Percentiles rank a stretch among this genome's conserved stretches.
Evolutionary conservation across 2,113 vertebrate genomes (phyloP).

Genomic region (Entosphenus tridentatus): DNA sequence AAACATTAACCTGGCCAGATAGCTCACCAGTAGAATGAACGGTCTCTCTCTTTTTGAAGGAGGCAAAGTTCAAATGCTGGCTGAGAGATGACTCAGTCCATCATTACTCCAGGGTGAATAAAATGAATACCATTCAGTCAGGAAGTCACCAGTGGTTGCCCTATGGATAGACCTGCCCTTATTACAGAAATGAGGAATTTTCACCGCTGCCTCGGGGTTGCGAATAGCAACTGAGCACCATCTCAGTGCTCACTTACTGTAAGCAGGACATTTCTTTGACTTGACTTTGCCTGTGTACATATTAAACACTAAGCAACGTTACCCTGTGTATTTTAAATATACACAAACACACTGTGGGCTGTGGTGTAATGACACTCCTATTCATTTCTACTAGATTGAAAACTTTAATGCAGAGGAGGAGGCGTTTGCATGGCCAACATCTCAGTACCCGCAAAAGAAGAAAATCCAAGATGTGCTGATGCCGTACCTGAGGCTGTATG

Average conservation of each 20-base stretch:
- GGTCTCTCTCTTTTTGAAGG: background rate
- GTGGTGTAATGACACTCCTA: background rate
- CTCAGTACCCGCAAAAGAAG: slow-evolving; percentile 44
- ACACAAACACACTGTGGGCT: background rate
- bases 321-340: background rate
- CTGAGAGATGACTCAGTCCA: background rate
- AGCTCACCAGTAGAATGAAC: background rate
- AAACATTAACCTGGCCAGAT: background rate
- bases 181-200: too few relatives aligned
- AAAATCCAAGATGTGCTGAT: slow-evolving; percentile 32
- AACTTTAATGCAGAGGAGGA: slow-evolving; percentile 52
- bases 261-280: too few relatives aligned
- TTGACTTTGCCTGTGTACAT: too few relatives aligned
- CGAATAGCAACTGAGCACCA: background rate
- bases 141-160: background rate
- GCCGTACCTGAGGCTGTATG: slow-evolving; percentile 43
- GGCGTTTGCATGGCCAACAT: slow-evolving; percentile 36
- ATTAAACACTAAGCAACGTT: too few relatives aligned
- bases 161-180: background rate
- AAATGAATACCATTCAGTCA: background rate
- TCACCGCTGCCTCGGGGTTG: background rate
- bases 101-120: background rate
- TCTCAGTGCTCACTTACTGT: background rate
- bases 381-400: slow-evolving; percentile 30
- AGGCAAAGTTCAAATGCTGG: background rate